Evolutionary conservation across 2,888 invertebrate species (phyloP).

Genomic region (Tenthredo notha): DNA sequence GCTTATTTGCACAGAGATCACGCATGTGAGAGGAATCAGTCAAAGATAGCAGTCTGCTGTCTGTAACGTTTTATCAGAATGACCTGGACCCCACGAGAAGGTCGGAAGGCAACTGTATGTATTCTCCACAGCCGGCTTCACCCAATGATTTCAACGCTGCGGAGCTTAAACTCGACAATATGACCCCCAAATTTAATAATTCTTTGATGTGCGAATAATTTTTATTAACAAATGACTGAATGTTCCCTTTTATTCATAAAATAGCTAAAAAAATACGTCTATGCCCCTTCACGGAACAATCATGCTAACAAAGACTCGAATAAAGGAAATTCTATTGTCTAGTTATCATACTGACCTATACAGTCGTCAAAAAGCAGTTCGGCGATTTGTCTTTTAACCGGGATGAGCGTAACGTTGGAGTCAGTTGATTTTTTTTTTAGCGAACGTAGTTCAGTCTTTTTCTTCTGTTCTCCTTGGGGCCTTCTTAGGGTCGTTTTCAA

Average conservation of each 20-base stretch:
- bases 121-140: not conserved
- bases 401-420: not conserved
- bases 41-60: slow-evolving; percentile 40
- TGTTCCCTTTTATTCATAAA: not conserved
- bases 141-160: not conserved
- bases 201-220: not conserved
- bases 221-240: not conserved
- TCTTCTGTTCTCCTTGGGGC: slow-evolving; percentile 45
- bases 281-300: not conserved
- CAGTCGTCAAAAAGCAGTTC: slow-evolving; percentile 68
- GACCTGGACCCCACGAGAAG: slow-evolving; percentile 53
- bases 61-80: slow-evolving; percentile 46
- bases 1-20: slow-evolving; percentile 2
- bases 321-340: not conserved
- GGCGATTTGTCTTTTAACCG: slow-evolving; percentile 56
- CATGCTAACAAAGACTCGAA: not conserved
- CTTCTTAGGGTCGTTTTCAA: slow-evolving; percentile 57
- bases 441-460: not conserved
- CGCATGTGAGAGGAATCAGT: slow-evolving; percentile 40
- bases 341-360: slow-evolving; percentile 63
- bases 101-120: slow-evolving; percentile 42
- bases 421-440: not conserved
- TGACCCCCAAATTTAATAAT: not conserved
- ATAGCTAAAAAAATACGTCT: not conserved
- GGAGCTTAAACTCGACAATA: not conserved